A percentile compares a stretch with the other conserved stretches of the same genome.
phyloP scores from a whole-genome alignment of 2,888 invertebrate genomes.

The Dryomyza anilis region DNA sequence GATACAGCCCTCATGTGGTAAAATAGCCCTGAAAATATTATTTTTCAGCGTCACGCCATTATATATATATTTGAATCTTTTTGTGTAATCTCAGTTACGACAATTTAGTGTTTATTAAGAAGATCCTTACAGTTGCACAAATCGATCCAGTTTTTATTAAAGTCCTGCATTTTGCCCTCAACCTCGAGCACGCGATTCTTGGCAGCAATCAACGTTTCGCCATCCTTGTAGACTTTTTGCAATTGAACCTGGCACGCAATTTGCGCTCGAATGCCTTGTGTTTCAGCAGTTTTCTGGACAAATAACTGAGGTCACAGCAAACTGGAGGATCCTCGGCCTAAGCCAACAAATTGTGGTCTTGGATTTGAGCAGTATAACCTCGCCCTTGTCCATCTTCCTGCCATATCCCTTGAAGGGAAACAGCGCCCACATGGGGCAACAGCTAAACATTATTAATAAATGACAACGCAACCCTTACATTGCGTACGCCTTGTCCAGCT shows the following conservation, averaged over 20 bases:
- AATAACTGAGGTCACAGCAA: slow-evolving; percentile 90
- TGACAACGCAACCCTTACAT: slow-evolving; percentile 62
- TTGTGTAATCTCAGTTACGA: slow-evolving; percentile 88
- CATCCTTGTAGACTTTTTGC: slow-evolving; percentile 81
- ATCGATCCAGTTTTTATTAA: slow-evolving; percentile 85
- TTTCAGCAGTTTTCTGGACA: slow-evolving; percentile 90
- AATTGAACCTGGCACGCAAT: slow-evolving; percentile 88
- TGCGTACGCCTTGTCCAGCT: slow-evolving; percentile 78
- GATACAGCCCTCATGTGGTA: too few relatives aligned
- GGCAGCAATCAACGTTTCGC: slow-evolving; percentile 73
- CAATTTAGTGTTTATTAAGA: slow-evolving; percentile 83
- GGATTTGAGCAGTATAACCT: slow-evolving; percentile 87
- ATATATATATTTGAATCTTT: too few relatives aligned
- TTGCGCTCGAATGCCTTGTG: slow-evolving; percentile 98
- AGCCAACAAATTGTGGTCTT: slow-evolving; percentile 94
- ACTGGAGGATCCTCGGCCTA: slow-evolving; percentile 87
- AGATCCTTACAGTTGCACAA: slow-evolving; percentile 89
- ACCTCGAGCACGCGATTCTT: slow-evolving; percentile 75
- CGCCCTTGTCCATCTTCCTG: slow-evolving; percentile 89
- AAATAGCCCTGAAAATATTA: too few relatives aligned
- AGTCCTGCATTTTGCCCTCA: slow-evolving; percentile 68
- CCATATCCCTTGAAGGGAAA: slow-evolving; percentile 94
- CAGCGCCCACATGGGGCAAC: slow-evolving; percentile 86
- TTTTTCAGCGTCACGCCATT: too few relatives aligned
- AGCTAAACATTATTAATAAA: slow-evolving; percentile 59